Evolutionary conservation across 2,888 invertebrate genomes (phyloP), one percentile per base, ranked within the genome.

Genomic region (Ceramica pisi): DNA sequence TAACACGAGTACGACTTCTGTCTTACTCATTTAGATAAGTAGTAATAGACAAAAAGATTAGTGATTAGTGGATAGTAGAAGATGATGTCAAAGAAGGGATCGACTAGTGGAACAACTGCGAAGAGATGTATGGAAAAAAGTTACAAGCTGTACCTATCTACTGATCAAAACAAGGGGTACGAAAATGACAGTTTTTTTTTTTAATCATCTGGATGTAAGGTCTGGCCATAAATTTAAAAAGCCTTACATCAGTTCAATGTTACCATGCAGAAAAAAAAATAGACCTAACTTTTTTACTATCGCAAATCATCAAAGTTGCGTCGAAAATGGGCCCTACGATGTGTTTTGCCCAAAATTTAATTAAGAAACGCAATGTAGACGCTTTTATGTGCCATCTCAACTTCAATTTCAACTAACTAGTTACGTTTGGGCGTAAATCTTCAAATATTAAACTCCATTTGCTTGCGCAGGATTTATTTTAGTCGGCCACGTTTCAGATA

Each of bases 401-500:
- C 50, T 78, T 69, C 57, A 71, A 68, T 82, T 71, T 56, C 7
- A 56, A 59, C 12, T 78, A 66, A 67, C 61, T 9, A 38, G 51
- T 41, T 26, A 31, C 31, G 38, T 69, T 69, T 67, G 35, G 21
- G 35, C 38, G 21, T 38, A 53, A 50, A 44, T 61, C n/a, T 63
- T 74, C 35, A 81, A 81, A 75, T 78, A 78, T 74, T 82, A 62
- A 82, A 71, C n/a, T 51, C 31, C 44, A 62, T 78, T 57, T 60
- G 26, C 12, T 8, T 19, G 46, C 23, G 35, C 41, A 12, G 38
- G 35, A 62, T 55, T 69, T 31, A 23, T 44, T 76, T 55, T 31
- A 59, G 55, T 50, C 21, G 46, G 41, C 46, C 31, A 38, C 23
- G 41, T 61, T 67, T 68, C 31, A 80, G 41, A 38, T 66, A 50